phyloP scores from a whole-genome alignment of 2,113 vertebrate genomes.

The Grantiella picta region DNA sequence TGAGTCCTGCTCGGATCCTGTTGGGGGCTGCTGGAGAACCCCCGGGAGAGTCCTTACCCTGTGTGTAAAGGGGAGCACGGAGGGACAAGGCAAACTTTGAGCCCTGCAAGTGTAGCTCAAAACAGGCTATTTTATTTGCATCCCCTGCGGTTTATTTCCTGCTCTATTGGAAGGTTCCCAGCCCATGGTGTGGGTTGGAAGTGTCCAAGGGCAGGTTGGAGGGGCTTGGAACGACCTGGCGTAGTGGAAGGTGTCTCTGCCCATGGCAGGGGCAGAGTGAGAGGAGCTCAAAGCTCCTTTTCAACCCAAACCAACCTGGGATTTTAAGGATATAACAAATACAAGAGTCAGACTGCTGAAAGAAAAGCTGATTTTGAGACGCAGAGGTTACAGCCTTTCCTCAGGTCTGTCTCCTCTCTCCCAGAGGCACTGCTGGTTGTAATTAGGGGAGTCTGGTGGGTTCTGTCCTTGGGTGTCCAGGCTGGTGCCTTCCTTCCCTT shows the following conservation, averaged over 20 bases:
- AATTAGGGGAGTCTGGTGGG: background rate
- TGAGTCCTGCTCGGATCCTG: rapidly evolving
- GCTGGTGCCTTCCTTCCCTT: background rate
- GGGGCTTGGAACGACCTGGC: background rate
- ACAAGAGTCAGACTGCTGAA: background rate
- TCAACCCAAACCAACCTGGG: background rate
- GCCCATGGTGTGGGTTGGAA: background rate
- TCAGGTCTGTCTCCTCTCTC: rapidly evolving
- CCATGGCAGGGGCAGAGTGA: background rate
- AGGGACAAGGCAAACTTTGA: background rate
- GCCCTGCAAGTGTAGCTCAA: background rate
- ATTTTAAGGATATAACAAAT: background rate
- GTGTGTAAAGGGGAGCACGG: rapidly evolving
- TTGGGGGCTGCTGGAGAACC: background rate
- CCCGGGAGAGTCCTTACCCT: background rate
- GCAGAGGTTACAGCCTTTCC: background rate
- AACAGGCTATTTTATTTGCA: rapidly evolving
- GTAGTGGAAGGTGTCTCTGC: background rate
- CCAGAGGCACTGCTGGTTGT: rapidly evolving
- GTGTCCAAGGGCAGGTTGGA: background rate
- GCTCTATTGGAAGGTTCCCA: background rate
- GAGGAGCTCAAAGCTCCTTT: background rate
- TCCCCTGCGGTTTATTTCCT: rapidly evolving
- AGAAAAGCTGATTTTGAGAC: background rate
- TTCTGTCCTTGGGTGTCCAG: background rate